Conservation (phyloP, 2,113 vertebrate genomes). For the Cephalopholis sonnerati region DNA sequence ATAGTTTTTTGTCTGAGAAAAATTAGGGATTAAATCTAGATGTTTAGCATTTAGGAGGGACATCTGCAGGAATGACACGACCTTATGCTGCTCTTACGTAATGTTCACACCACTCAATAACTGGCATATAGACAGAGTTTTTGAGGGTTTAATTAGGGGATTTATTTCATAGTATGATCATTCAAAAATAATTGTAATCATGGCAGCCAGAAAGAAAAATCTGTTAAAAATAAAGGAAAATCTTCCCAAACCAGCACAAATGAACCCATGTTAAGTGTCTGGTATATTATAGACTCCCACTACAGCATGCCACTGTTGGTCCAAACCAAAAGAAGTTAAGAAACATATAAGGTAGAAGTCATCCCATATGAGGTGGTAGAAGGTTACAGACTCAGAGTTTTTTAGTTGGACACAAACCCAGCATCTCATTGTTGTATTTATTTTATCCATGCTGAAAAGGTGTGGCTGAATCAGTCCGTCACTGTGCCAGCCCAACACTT, state of each 20-base stretch:
- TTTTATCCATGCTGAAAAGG: too few species aligned
- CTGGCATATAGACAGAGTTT: background rate
- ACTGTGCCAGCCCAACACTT: background rate
- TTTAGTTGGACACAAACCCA: too few species aligned
- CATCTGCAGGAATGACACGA: background rate
- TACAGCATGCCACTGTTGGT: constrained; percentile 8
- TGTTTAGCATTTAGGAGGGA: background rate
- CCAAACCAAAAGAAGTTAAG: background rate
- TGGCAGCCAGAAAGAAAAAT: background rate
- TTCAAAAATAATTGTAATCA: constrained; percentile 39
- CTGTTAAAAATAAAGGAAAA: background rate
- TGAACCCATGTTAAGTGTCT: constrained; percentile 3
- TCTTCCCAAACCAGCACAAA: background rate
- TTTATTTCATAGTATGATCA: constrained; percentile 48
- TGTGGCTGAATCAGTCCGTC: too few species aligned
- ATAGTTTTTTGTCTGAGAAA: too few species aligned
- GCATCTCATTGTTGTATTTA: too few species aligned
- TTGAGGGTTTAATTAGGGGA: constrained; percentile 14
- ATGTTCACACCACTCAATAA: constrained; percentile 27
- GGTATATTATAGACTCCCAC: background rate
- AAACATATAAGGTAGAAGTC: background rate
- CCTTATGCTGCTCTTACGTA: background rate
- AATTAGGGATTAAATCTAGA: background rate
- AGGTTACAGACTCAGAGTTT: too few species aligned
- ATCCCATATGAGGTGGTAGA: background rate